phyloP scores from a whole-genome alignment of 2,888 invertebrate genomes.

The Exocentrus adspersus region DNA sequence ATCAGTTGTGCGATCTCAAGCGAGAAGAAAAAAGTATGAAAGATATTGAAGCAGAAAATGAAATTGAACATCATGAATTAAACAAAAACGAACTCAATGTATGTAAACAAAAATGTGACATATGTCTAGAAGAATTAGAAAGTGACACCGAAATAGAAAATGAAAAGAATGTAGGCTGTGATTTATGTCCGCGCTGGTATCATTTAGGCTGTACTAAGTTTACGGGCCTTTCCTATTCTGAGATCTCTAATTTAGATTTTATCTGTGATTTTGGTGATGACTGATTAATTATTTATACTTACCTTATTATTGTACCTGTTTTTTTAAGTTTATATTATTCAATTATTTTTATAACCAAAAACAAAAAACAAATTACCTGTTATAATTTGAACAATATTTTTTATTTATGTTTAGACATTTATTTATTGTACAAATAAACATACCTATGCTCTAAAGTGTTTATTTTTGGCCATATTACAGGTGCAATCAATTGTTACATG shows the following conservation, averaged over 20 bases:
- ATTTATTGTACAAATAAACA: too few relatives aligned
- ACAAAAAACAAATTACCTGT: too few relatives aligned
- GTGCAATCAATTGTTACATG: neutral
- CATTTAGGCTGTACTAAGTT: neutral
- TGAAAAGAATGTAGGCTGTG: constrained; percentile 8
- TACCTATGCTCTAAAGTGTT: neutral
- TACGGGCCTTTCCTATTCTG: neutral
- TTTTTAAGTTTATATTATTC: neutral
- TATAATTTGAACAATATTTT: too few relatives aligned
- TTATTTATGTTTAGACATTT: too few relatives aligned
- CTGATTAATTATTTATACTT: neutral
- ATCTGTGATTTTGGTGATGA: constrained; percentile 8
- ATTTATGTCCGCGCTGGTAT: constrained; percentile 1
- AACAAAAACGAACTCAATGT: neutral
- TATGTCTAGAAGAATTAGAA: neutral
- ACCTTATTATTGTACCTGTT: neutral
- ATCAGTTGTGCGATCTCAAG: too few relatives aligned
- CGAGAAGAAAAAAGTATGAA: neutral
- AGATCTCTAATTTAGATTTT: constrained; percentile 17
- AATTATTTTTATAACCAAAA: neutral
- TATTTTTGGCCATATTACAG: neutral
- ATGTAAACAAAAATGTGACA: neutral
- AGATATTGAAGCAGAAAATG: too few relatives aligned
- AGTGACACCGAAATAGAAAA: constrained; percentile 11
- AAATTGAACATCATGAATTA: neutral